These are phyloP conservation scores for Anticlea derivata DNA, from an alignment of 2,888 invertebrate species.

Conservation along the genomic window DNA sequence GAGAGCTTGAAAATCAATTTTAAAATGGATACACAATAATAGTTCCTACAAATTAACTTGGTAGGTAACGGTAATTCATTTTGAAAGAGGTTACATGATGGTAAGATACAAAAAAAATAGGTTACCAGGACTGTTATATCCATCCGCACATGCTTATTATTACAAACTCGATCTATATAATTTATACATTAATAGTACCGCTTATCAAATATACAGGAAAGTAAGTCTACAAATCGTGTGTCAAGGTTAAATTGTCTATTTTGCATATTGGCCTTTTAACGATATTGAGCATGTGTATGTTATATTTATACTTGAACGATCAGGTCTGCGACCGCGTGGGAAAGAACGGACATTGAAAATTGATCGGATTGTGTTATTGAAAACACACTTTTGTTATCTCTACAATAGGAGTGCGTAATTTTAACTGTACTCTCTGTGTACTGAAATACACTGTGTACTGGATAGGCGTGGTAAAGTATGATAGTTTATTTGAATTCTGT, in stretches of 20 bases:
- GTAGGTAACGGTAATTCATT: too few relatives aligned
- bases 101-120: not conserved
- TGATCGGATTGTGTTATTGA: conserved; percentile 20
- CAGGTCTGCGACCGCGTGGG: conserved; percentile 70
- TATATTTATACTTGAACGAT: conserved; percentile 49
- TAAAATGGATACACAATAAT: too few relatives aligned
- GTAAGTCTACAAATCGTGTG: conserved; percentile 46
- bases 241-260: conserved; percentile 70
- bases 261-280: conserved; percentile 71
- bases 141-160: conserved; percentile 16
- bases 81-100: too few relatives aligned
- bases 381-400: conserved; percentile 19
- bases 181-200: conserved; percentile 23
- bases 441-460: not conserved
- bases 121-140: conserved; percentile 11
- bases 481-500: too few relatives aligned
- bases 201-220: conserved; percentile 32
- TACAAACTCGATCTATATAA: conserved; percentile 28
- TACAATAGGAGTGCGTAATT: conserved; percentile 3
- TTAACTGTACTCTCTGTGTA: too few relatives aligned
- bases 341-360: conserved; percentile 54
- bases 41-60: too few relatives aligned
- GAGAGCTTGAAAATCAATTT: too few relatives aligned
- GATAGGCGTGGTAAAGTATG: conserved; percentile 2
- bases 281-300: conserved; percentile 39